phyloP scores from a whole-genome alignment of 2,888 invertebrate species.

The Watsonalla binaria region DNA sequence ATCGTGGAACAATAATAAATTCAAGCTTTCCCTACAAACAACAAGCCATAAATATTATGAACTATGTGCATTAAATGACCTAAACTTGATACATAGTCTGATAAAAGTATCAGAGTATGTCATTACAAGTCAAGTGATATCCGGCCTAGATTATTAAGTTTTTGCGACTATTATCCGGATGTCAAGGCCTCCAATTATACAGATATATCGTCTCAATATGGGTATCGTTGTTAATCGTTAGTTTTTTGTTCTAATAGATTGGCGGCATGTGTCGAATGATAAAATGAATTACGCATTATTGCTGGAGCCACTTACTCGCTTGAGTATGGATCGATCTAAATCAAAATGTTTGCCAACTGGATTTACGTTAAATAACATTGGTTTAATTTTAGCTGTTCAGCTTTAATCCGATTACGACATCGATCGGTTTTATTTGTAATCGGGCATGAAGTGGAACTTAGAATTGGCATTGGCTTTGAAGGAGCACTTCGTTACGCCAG shows the following conservation, averaged over 20 bases:
- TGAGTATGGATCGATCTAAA: too few species aligned
- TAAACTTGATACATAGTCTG: too few species aligned
- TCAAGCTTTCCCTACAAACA: too few species aligned
- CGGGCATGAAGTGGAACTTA: conserved; percentile 23
- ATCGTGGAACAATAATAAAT: too few species aligned
- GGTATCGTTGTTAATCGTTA: too few species aligned
- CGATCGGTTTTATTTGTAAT: conserved; percentile 8
- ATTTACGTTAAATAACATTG: neutral
- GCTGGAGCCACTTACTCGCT: too few species aligned
- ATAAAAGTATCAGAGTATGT: too few species aligned
- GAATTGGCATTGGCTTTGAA: conserved; percentile 21
- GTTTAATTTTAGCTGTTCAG: neutral
- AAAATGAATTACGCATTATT: neutral
- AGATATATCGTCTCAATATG: too few species aligned
- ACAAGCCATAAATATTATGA: too few species aligned
- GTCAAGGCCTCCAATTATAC: too few species aligned
- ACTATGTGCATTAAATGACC: too few species aligned
- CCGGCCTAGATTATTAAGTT: neutral
- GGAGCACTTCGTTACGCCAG: conserved; percentile 12
- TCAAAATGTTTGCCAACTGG: neutral
- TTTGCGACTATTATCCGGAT: neutral
- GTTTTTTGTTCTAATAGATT: neutral
- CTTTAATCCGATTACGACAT: conserved; percentile 1
- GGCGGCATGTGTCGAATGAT: neutral
- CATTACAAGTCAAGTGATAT: neutral